phyloP scores from a whole-genome alignment of 35 echinoderm and acorn worm species.

The Apostichopus parvimensis region DNA sequence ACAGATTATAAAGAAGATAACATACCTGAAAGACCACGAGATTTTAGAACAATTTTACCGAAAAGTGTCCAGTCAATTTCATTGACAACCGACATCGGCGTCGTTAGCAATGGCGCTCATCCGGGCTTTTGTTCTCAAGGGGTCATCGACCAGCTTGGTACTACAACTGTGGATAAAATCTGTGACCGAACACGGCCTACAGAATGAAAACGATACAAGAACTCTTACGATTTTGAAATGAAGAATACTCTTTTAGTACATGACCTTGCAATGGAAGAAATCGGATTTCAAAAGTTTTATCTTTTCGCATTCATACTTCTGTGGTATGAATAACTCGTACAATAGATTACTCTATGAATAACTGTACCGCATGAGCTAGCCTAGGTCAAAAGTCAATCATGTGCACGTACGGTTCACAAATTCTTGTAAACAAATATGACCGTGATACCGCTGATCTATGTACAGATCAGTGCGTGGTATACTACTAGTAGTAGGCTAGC shows the following conservation, averaged over 20 bases:
- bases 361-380: background rate
- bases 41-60: background rate
- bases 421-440: background rate
- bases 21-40: background rate
- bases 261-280: too few relatives aligned
- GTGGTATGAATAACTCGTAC: too few relatives aligned
- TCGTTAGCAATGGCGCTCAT: constrained; percentile 53
- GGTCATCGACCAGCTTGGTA: too few relatives aligned
- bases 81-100: constrained; percentile 45
- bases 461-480: background rate
- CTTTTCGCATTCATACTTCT: too few relatives aligned
- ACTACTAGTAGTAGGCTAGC: background rate
- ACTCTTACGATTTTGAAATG: too few relatives aligned
- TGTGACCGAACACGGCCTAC: too few relatives aligned
- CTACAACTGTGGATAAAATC: too few relatives aligned
- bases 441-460: background rate
- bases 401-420: background rate
- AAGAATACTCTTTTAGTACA: too few relatives aligned
- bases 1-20: background rate
- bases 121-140: background rate
- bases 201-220: too few relatives aligned
- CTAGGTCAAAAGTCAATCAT: background rate
- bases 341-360: too few relatives aligned
- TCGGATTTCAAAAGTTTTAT: too few relatives aligned
- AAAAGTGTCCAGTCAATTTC: background rate